Evolutionary conservation across 2,888 invertebrate species (phyloP), one percentile per base, ranked within the genome.

Genomic region (Limnephilus lunatus): DNA sequence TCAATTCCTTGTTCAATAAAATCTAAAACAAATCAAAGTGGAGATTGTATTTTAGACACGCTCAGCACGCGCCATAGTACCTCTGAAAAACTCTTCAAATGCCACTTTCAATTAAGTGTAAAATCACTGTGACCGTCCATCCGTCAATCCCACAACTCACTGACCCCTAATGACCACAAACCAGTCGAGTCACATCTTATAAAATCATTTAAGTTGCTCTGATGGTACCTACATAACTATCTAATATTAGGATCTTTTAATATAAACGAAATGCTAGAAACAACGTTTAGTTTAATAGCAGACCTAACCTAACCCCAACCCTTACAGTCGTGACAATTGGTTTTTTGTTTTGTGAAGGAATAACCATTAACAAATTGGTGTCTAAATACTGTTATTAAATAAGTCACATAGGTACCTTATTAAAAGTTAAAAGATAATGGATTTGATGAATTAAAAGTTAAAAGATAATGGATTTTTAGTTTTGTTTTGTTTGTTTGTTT

Each of bases 71-170:
- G 91, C 88, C 90, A 44, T 68, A 53, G 87, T 31, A 7, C 87
- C 4, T 87, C n/a, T 81, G 85, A 35, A 44, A 85, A 48, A 91
- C 44, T 92, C 48, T 48, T 48, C 81, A 48, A 81, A 81, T 48
- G 48, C 68, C 81, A 88, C 90, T 91, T 93, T 89, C 93, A 93
- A 93, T 93, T 92, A 92, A 92, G 85, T 85, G 86, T 81, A 88
- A 93, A 93, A 93, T 93, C 88, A 92, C 93, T 92, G 92, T 93
- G 93, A 93, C 93, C 83, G n/a, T 90, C 83, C 91, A 91, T 88
- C 91, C 91, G 91, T 81, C 90, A 31, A 85, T 32, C 19, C 85
- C 39, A 85, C 85, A n/a, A 85, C 32, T 35, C 15, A 83, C 32
- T 32, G 82, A 31, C 82, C 82, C 82, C 32, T 83, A 31, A 83